Percentiles rank a stretch among this genome's conserved stretches.
phyloP scores from a whole-genome alignment of 2,113 vertebrate genomes.

The Monarcha castaneiventris region DNA sequence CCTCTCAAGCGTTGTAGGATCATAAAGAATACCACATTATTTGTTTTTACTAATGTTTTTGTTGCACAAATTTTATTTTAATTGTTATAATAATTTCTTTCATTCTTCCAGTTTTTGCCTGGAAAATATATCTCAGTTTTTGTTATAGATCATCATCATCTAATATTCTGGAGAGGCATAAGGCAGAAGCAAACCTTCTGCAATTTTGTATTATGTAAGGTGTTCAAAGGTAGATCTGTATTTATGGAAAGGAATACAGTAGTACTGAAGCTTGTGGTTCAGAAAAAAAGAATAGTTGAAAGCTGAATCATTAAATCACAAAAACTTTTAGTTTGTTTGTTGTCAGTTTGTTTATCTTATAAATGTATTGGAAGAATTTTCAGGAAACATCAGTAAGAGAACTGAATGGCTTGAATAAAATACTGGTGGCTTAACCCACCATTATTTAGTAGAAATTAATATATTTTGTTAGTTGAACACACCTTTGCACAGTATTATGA shows the following conservation, averaged over 20 bases:
- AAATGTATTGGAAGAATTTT: background rate
- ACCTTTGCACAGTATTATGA: background rate
- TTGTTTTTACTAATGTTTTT: background rate
- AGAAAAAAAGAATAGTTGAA: background rate
- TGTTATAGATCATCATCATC: background rate
- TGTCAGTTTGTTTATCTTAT: background rate
- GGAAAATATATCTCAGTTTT: background rate
- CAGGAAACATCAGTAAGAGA: background rate
- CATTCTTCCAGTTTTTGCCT: background rate
- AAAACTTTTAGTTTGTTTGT: background rate
- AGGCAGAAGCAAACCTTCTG: background rate
- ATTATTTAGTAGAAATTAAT: background rate
- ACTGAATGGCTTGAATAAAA: background rate
- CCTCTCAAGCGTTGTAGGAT: background rate
- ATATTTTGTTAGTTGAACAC: background rate
- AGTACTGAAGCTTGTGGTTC: background rate
- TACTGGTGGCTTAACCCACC: background rate
- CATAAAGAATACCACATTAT: background rate
- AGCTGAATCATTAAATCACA: background rate
- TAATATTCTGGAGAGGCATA: background rate
- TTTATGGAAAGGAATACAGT: background rate
- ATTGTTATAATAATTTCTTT: background rate
- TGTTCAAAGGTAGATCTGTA: background rate
- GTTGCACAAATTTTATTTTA: background rate
- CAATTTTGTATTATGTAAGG: background rate